Evolutionary conservation across 2,888 invertebrate genomes (phyloP), one percentile per base, ranked within the genome.

Genomic region (Rhagium mordax): DNA sequence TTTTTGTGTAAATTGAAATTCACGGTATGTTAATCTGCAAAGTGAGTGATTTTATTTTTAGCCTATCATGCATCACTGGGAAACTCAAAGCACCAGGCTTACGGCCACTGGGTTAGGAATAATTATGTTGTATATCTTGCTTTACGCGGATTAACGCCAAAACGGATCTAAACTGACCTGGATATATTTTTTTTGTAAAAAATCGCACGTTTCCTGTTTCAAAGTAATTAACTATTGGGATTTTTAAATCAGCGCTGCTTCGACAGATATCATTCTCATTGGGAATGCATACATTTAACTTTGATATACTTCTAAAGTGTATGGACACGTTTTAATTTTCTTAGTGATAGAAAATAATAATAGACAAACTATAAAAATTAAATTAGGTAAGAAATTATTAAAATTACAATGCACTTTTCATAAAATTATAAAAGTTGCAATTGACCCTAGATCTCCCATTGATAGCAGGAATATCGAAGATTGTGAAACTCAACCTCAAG

Each of bases 121-220:
- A 85, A 86, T 85, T 84, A 82, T 84, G 78, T 82, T 81, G 84
- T 86, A 84, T 85, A 86, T 86, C 86, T 86, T 86, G 85, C 84
- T 86, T 84, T 84, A 82, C 81, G 75, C 78, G 83, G 85, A 85
- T 85, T 85, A 85, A 81, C 83, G 84, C 79, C 77, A 74, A 81
- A 84, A 82, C 74, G 78, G 74, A 66, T 73, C 74, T 75, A 76
- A 81, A 79, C 76, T 81, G 80, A 81, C 79, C 77, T 74, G 75
- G 68, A 75, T 78, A 75, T 81, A 79, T 78, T 72, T 51, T 71
- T 29, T 41, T 59, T 51, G 64, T 33, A 67, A 67, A 67, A 67
- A 67, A 67, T 67, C 67, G 21, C 67, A 55, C 67, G 47, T 57
- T 47, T 47, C 3, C 55, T 41, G 47, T 41, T 47, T 47, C 67